Conservation (phyloP, 2,888 invertebrate species). For the Drosophila villosipedis region DNA sequence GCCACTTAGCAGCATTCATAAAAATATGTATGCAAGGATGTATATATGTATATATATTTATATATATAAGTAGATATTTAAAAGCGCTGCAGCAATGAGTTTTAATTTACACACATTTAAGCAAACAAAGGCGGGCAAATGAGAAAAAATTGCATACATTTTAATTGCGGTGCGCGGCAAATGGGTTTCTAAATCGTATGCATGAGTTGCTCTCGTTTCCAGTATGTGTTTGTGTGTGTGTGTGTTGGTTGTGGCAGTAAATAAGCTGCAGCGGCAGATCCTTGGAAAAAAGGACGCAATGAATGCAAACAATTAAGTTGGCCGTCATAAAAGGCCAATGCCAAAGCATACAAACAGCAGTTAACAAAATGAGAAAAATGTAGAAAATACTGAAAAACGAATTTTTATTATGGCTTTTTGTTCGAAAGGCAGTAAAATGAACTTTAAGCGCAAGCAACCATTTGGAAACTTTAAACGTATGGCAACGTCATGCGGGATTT, state of each 20-base stretch:
- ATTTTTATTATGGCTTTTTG: conserved; percentile 62
- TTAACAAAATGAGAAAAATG: conserved; percentile 27
- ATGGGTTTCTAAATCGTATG: conserved; percentile 34
- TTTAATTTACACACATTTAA: conserved; percentile 72
- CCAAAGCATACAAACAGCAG: conserved; percentile 30
- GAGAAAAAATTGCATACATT: conserved; percentile 22
- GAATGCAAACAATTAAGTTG: conserved; percentile 71
- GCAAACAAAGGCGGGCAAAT: conserved; percentile 57
- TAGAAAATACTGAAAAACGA: conserved; percentile 26
- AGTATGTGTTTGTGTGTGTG: conserved; percentile 1
- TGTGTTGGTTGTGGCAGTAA: conserved; percentile 42
- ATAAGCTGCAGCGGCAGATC: conserved; percentile 59
- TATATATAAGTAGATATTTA: background rate
- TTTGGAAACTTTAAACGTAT: conserved; percentile 72
- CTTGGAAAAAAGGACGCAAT: conserved; percentile 40
- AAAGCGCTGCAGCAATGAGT: conserved; percentile 20
- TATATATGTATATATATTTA: background rate
- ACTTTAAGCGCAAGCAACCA: conserved; percentile 67
- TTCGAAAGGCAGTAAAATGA: conserved; percentile 44
- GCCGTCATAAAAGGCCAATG: conserved; percentile 64
- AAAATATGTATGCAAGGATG: background rate
- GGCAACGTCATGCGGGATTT: conserved; percentile 30
- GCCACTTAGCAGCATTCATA: background rate
- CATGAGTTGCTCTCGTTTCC: conserved; percentile 19
- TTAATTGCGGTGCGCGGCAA: conserved; percentile 57